Conservation (phyloP, 1,140 invertebrate genomes). For the Tetraneura akinire region DNA sequence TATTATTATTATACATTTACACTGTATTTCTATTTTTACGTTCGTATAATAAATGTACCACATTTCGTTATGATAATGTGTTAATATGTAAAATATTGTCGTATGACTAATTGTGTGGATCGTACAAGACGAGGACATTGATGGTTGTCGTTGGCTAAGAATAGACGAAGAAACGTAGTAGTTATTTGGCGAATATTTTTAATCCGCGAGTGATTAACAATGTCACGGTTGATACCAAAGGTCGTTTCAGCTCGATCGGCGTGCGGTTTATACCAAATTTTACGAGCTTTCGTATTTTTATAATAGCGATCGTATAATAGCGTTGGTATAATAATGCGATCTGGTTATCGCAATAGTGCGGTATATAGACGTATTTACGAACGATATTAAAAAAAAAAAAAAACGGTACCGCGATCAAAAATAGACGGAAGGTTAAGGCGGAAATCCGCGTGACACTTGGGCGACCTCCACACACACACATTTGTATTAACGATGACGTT, state of each 20-base stretch:
- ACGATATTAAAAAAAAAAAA: no score
- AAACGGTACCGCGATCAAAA: background rate
- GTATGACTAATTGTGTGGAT: background rate
- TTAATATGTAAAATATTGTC: background rate
- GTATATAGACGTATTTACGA: no score
- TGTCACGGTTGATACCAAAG: background rate
- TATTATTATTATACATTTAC: background rate
- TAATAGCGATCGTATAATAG: background rate
- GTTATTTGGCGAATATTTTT: background rate
- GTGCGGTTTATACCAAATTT: background rate
- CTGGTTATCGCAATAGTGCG: no score
- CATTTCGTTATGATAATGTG: background rate
- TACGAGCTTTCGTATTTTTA: background rate
- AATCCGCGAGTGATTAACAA: background rate
- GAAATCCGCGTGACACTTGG: background rate
- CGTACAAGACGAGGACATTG: background rate
- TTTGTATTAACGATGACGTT: no score
- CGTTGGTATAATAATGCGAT: background rate
- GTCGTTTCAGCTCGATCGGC: conserved; percentile 4
- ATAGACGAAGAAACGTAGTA: conserved; percentile 9
- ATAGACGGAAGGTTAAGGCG: conserved; percentile 41
- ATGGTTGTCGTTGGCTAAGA: background rate
- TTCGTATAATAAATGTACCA: background rate
- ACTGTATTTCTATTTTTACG: conserved; percentile 22
- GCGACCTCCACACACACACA: conserved; percentile 1